These are phyloP conservation scores for Sipha flava DNA, from an alignment of 1,140 invertebrate genomes.

Conservation along the genomic window DNA sequence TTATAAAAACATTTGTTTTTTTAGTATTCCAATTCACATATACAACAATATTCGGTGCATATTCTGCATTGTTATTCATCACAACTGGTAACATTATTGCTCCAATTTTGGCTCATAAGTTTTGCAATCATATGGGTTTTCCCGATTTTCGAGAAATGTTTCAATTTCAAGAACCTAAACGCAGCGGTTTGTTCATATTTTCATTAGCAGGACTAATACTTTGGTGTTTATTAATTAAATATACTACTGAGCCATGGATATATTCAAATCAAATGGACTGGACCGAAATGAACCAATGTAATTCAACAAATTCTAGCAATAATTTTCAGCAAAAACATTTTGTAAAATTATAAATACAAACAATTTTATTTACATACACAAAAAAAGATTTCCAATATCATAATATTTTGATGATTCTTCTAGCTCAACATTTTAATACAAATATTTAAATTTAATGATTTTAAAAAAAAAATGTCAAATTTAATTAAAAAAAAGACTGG, in stretches of 20 bases:
- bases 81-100: slow-evolving; percentile 78
- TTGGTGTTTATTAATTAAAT: slow-evolving; percentile 69
- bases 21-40: slow-evolving; percentile 81
- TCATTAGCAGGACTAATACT: slow-evolving; percentile 66
- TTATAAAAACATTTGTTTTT: slow-evolving; percentile 34
- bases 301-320: background rate
- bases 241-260: slow-evolving; percentile 66
- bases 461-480: background rate
- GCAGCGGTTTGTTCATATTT: slow-evolving; percentile 55
- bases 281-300: slow-evolving; percentile 37
- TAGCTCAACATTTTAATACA: background rate
- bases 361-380: slow-evolving; percentile 3
- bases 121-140: slow-evolving; percentile 95
- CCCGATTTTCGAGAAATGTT: slow-evolving; percentile 74
- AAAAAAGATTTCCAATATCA: background rate
- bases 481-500: background rate
- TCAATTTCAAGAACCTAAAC: slow-evolving; percentile 54
- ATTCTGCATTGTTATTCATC: slow-evolving; percentile 81
- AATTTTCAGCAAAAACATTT: background rate
- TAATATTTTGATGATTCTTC: background rate
- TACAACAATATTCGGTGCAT: slow-evolving; percentile 87
- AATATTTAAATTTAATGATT: background rate
- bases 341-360: slow-evolving; percentile 4
- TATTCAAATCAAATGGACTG: slow-evolving; percentile 65
- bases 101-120: slow-evolving; percentile 80